Evolutionary conservation across 2,113 vertebrate genomes (phyloP).

Genomic region (Salvelinus fontinalis): DNA sequence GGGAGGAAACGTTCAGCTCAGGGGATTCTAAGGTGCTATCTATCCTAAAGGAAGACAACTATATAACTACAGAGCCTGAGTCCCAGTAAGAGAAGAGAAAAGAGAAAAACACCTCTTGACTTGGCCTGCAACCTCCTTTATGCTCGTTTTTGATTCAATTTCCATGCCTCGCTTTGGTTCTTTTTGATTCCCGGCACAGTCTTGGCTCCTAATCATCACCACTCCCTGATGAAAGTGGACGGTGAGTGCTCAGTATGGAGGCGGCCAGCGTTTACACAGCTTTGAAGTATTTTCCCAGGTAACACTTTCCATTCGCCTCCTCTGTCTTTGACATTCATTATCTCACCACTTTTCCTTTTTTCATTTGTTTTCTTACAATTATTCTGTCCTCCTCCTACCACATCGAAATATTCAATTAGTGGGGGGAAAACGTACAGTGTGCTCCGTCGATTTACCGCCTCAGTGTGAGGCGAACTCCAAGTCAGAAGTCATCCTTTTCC

Average conservation of each 20-base stretch:
- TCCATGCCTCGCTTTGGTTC: slow-evolving; percentile 13
- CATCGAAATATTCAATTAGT: too few species aligned
- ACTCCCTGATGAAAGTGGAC: neutral
- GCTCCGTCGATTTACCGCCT: neutral
- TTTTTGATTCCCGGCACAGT: neutral
- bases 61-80: neutral
- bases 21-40: too few species aligned
- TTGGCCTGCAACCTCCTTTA: neutral
- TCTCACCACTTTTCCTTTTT: neutral
- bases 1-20: too few species aligned
- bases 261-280: neutral
- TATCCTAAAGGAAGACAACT: neutral
- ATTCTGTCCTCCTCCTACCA: neutral
- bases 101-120: too few species aligned
- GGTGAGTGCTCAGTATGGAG: neutral
- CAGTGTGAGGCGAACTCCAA: neutral
- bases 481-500: neutral
- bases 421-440: neutral
- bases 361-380: slow-evolving; percentile 1
- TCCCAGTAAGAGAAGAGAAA: neutral
- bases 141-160: slow-evolving; percentile 36
- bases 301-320: slow-evolving; percentile 29
- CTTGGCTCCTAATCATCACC: neutral
- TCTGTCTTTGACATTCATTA: neutral
- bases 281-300: slow-evolving; percentile 1